Evolutionary conservation across 2,797 vertebrate genomes (phyloP).

Genomic region (Falco biarmicus): DNA sequence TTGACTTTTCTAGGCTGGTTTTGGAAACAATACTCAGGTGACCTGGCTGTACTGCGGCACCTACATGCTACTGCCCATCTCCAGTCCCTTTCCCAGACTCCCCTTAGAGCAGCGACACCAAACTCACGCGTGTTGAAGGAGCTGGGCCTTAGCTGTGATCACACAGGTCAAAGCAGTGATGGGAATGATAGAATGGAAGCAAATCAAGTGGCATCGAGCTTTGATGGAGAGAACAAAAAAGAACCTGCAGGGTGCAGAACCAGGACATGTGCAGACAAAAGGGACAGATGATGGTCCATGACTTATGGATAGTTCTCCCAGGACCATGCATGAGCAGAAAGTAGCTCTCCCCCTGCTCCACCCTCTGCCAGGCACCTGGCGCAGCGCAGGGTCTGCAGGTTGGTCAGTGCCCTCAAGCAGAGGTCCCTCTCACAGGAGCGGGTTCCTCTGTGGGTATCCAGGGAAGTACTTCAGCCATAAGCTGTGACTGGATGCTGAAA

Average conservation of each 20-base stretch:
- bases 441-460: background rate
- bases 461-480: background rate
- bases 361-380: background rate
- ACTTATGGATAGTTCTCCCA: background rate
- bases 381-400: background rate
- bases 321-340: background rate
- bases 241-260: background rate
- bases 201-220: background rate
- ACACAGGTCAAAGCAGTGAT: background rate
- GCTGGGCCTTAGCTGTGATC: background rate
- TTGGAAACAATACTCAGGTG: background rate
- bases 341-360: background rate
- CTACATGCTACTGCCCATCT: background rate
- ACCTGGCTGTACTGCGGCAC: background rate
- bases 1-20: background rate
- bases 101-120: background rate
- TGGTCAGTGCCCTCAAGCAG: background rate
- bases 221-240: background rate
- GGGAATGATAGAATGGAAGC: background rate
- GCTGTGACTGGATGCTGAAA: background rate
- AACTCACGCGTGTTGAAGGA: background rate
- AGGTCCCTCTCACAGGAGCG: background rate
- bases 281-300: background rate
- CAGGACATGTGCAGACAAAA: background rate
- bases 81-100: background rate